Evolutionary conservation across 2,888 invertebrate genomes (phyloP).

Genomic region (Conops quadrifasciatus): DNA sequence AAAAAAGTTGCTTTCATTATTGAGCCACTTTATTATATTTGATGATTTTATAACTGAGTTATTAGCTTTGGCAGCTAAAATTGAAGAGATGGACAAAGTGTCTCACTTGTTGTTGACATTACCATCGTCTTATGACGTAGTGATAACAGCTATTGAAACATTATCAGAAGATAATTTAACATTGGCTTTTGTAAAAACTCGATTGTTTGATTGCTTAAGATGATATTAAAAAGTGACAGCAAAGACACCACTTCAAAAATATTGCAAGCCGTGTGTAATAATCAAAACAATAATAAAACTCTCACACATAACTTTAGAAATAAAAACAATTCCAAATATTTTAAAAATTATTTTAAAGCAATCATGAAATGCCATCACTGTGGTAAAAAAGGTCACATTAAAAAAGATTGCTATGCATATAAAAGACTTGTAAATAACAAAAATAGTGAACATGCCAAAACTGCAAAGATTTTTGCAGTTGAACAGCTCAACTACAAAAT

Average conservation of each 20-base stretch:
- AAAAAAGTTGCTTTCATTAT: too few species aligned
- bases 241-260: not conserved
- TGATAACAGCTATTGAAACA: too few species aligned
- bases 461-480: conserved; percentile 29
- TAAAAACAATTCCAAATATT: conserved; percentile 10
- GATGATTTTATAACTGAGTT: too few species aligned
- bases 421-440: conserved; percentile 14
- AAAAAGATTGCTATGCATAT: conserved; percentile 4
- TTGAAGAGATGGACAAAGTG: too few species aligned
- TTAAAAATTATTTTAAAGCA: not conserved
- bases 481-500: conserved; percentile 25
- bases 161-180: conserved; percentile 9
- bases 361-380: conserved; percentile 14
- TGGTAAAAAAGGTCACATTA: conserved; percentile 15
- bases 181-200: not conserved
- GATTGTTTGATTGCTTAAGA: conserved; percentile 8
- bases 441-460: conserved; percentile 36
- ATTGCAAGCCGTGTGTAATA: not conserved
- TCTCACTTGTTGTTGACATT: too few species aligned
- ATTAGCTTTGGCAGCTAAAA: too few species aligned
- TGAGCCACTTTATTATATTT: too few species aligned
- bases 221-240: not conserved
- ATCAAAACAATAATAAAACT: conserved; percentile 16
- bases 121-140: too few species aligned
- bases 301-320: conserved; percentile 8